A percentile compares a stretch with the other conserved stretches of the same genome.
Conservation (phyloP, 2,888 invertebrate genomes). For the Julus scanicus region DNA sequence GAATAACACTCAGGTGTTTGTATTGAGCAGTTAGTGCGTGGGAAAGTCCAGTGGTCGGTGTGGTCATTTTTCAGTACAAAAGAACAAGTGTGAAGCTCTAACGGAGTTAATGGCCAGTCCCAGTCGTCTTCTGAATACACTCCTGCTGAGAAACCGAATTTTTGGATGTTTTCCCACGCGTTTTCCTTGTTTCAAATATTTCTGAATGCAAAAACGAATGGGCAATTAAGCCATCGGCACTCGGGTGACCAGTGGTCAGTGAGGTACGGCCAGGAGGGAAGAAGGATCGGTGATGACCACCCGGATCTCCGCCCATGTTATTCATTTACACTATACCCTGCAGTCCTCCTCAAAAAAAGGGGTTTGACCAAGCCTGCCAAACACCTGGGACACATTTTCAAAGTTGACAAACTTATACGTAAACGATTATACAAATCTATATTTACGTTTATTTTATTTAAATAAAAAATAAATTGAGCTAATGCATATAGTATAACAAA, state of each 20-base stretch:
- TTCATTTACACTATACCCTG: not conserved
- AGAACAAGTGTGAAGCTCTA: not conserved
- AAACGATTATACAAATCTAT: too few species aligned
- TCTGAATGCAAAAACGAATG: conserved; percentile 6
- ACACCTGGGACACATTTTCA: not conserved
- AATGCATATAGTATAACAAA: too few species aligned
- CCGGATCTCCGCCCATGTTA: conserved; percentile 10
- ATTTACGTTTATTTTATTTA: too few species aligned
- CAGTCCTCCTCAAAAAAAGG: not conserved
- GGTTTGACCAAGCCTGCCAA: not conserved
- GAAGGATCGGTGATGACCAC: not conserved
- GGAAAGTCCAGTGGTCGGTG: not conserved
- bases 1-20: not conserved
- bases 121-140: conserved; percentile 1
- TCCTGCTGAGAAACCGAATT: not conserved
- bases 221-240: conserved; percentile 7
- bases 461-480: too few species aligned
- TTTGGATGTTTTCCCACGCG: conserved; percentile 3
- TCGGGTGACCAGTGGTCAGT: conserved; percentile 34
- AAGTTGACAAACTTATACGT: too few species aligned
- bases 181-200: not conserved
- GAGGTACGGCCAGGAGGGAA: not conserved
- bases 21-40: not conserved
- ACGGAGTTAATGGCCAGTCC: not conserved
- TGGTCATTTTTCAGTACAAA: not conserved